Conservation (phyloP, 2,113 vertebrate species). For the Maccullochella peelii region DNA sequence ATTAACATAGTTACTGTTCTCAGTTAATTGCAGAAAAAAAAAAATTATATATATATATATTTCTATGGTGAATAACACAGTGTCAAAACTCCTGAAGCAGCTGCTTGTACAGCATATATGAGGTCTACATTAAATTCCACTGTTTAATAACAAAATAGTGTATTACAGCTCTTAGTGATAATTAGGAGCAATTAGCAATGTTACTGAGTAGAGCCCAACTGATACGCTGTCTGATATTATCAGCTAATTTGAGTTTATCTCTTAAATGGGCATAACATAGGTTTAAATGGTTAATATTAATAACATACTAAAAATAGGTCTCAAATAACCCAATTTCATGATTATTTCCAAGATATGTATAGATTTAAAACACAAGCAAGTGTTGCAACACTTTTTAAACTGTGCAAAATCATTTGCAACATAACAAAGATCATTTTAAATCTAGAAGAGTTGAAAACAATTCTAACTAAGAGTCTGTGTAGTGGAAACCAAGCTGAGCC, state of each 20-base stretch:
- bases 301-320: not conserved
- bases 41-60: too few species aligned
- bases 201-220: not conserved
- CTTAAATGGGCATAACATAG: not conserved
- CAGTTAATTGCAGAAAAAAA: constrained; percentile 2
- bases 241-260: not conserved
- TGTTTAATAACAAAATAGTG: not conserved
- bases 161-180: not conserved
- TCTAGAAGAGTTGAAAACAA: too few species aligned
- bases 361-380: not conserved
- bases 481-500: not conserved
- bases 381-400: too few species aligned
- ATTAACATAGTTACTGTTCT: not conserved
- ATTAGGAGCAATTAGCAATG: constrained; percentile 6
- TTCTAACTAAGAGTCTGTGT: too few species aligned
- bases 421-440: too few species aligned
- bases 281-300: not conserved
- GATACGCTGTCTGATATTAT: not conserved
- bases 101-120: not conserved
- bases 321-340: too few species aligned
- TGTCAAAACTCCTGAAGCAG: constrained; percentile 12
- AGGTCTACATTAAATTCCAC: not conserved
- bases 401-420: too few species aligned
- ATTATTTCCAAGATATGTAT: too few species aligned
- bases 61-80: not conserved